These are phyloP conservation scores for Podiceps cristatus DNA, from an alignment of 2,113 vertebrate species.

Conservation along the genomic window DNA sequence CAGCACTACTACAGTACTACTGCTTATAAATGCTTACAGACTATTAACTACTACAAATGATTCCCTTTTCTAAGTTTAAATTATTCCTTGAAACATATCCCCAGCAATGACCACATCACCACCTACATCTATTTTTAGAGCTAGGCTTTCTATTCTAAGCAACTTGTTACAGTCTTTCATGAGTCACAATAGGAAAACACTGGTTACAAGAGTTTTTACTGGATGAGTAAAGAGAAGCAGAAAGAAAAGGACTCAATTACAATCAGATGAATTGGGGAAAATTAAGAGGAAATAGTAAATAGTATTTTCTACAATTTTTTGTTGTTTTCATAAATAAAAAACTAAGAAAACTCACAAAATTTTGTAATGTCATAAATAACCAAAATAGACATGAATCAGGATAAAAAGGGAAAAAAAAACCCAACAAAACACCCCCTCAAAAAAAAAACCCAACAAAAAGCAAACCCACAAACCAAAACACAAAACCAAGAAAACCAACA, in stretches of 20 bases:
- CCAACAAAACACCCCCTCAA: not conserved
- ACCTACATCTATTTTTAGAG: not conserved
- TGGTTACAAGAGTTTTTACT: not conserved
- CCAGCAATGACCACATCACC: not conserved
- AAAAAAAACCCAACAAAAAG: not conserved
- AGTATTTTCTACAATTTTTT: not conserved
- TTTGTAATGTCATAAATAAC: not conserved
- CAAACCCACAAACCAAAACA: too few relatives aligned
- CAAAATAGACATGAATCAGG: not conserved
- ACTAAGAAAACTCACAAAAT: not conserved
- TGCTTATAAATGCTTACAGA: not conserved
- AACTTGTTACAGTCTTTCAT: not conserved
- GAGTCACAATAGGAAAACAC: not conserved
- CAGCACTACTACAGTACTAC: not conserved
- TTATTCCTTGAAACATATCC: not conserved
- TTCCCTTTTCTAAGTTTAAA: not conserved
- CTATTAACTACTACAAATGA: not conserved
- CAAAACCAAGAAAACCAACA: too few relatives aligned
- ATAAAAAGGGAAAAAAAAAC: not conserved
- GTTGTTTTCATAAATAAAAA: not conserved
- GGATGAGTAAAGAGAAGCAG: not conserved
- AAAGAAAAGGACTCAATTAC: not conserved
- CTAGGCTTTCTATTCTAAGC: not conserved
- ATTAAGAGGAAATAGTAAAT: not conserved
- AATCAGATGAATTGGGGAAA: not conserved